Base-by-base conservation (phyloP, 2,797 vertebrate genomes). In the Kryptopterus vitreolus region DNA sequence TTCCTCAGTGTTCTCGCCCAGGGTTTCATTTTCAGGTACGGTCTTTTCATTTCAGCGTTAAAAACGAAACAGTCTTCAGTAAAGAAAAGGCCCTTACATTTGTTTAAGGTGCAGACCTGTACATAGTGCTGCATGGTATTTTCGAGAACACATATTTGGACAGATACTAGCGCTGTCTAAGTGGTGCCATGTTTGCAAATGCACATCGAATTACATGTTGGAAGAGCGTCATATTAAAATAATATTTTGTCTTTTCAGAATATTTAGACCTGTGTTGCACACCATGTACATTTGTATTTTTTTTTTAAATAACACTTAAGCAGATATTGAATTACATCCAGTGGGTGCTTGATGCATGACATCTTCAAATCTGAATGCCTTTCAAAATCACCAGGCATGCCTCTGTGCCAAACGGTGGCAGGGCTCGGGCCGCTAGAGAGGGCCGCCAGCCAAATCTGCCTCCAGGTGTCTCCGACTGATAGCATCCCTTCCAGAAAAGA, bases 151-250 rank as follows among this genome's bases (percentile, higher is more conserved):
- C 89, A 89, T 89, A 90, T 89, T 87, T 79, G 79, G 88, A 92
- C 89, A 88, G 87, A 81, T 90, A 90, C 87, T 88, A 87, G 92
- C 83, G 85, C 87, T 85, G 90, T 89, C 81, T 88, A 86, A 78
- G 87, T 90, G 88, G 87, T 91, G 91, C 87, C 20, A 79, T 88
- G 90, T 87, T 89, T 86, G 82, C 78, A 90, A 92, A 92, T 90
- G 89, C 93, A 94, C 92, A 92, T 91, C 87, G 92, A 93, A 93
- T 94, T 92, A 93, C 92, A 91, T 91, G 88, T 93, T 88, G 81
- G 82, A 92, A 90, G 91, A 93, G 92, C 89, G 62, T 91, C 88
- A 91, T 93, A 93, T 78, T 93, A 93, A 94, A 94, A 94, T 94
- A 83, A 91, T 88, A 69, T 53, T 76, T 70, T 68, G 87, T 87